Evolutionary conservation across 2,888 invertebrate genomes (phyloP).

Genomic region (Eledone cirrhosa): DNA sequence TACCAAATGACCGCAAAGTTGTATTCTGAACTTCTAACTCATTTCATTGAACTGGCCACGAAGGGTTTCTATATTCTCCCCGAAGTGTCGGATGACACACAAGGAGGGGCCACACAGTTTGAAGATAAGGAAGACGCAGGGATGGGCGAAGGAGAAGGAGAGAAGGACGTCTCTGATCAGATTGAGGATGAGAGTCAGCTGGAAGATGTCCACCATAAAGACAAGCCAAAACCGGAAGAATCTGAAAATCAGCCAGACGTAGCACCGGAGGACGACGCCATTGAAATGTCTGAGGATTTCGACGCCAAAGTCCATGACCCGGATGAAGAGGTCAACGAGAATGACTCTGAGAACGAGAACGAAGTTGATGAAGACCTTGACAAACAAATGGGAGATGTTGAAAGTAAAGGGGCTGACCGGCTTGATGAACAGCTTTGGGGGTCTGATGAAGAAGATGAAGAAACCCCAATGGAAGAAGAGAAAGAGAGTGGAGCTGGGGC

Average conservation of each 20-base stretch:
- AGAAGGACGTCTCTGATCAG: conserved; percentile 92
- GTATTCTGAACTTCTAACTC: conserved; percentile 80
- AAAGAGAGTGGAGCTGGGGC: conserved; percentile 67
- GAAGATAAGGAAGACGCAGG: conserved; percentile 78
- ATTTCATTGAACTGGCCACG: conserved; percentile 84
- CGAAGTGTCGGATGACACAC: conserved; percentile 76
- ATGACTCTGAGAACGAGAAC: conserved; percentile 70
- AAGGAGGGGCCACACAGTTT: conserved; percentile 67
- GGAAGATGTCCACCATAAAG: conserved; percentile 78
- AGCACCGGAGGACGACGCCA: conserved; percentile 64
- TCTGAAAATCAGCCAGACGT: conserved; percentile 50
- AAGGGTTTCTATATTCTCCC: conserved; percentile 93
- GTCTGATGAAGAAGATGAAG: conserved; percentile 78
- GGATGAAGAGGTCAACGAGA: conserved; percentile 68
- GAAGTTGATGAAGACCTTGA: conserved; percentile 84
- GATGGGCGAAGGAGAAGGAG: conserved; percentile 90
- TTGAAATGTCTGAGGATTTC: conserved; percentile 96
- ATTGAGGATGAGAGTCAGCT: conserved; percentile 89
- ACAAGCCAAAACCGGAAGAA: conserved; percentile 72
- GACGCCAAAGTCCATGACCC: conserved; percentile 84
- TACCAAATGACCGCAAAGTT: conserved; percentile 85
- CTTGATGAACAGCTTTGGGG: conserved; percentile 71
- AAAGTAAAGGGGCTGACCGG: conserved; percentile 70
- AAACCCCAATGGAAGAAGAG: conserved; percentile 64
- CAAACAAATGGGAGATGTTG: conserved; percentile 96